Percentiles rank a stretch among this genome's conserved stretches.
Evolutionary conservation across 2,797 vertebrate species (phyloP).

Genomic region (Hyperoplus lanceolatus): DNA sequence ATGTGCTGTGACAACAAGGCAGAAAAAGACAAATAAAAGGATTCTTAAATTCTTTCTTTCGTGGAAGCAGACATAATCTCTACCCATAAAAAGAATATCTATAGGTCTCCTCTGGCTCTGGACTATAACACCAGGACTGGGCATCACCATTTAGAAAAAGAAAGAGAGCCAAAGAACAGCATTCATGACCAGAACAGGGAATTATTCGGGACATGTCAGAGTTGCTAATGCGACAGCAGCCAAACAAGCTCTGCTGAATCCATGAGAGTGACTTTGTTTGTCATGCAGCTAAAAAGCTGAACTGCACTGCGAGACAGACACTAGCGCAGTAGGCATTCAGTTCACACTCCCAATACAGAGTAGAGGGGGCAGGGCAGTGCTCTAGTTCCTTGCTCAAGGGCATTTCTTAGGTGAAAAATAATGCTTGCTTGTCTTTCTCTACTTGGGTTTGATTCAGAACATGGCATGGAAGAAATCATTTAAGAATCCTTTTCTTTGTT

Average conservation of each 20-base stretch:
- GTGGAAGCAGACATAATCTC: neutral
- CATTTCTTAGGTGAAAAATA: conserved; percentile 3
- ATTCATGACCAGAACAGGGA: conserved; percentile 10
- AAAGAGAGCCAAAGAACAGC: neutral
- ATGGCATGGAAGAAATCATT: too few relatives aligned
- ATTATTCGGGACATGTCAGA: conserved; percentile 16
- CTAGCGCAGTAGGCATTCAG: neutral
- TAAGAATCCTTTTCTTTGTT: neutral
- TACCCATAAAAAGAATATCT: neutral
- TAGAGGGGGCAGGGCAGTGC: neutral
- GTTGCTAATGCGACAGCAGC: conserved; percentile 32
- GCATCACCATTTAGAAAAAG: neutral
- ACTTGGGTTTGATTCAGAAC: neutral
- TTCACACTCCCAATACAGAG: conserved; percentile 10
- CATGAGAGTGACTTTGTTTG: conserved; percentile 37
- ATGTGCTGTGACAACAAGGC: too few relatives aligned
- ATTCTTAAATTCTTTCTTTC: neutral
- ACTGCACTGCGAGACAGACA: conserved; percentile 14
- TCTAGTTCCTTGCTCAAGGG: conserved; percentile 30
- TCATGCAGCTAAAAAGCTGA: conserved; percentile 50
- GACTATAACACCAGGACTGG: neutral
- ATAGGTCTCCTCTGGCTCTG: conserved; percentile 8
- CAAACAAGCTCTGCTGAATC: conserved; percentile 37
- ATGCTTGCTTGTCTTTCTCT: neutral
- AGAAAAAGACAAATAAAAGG: neutral